Conservation (phyloP, 2,888 invertebrate species). For the Dysmachus trigonus region DNA sequence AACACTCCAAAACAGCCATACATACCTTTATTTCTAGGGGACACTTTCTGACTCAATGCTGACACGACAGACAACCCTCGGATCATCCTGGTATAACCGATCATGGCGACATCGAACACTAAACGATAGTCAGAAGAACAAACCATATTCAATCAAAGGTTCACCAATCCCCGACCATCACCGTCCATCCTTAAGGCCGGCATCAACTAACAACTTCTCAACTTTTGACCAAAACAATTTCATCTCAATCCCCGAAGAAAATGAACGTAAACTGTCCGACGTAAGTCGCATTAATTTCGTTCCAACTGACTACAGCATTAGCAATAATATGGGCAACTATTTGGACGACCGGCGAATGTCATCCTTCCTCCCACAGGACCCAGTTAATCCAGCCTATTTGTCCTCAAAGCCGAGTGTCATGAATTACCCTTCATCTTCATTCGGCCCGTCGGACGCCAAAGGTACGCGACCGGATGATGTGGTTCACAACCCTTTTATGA, state of each 20-base stretch:
- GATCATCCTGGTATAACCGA: conserved; percentile 19
- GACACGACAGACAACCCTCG: not conserved
- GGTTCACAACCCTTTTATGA: not conserved
- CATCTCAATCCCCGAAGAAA: not conserved
- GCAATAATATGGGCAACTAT: not conserved
- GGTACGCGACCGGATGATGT: not conserved
- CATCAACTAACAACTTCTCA: not conserved
- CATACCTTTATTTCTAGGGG: not conserved
- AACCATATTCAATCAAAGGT: not conserved
- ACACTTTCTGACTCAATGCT: not conserved
- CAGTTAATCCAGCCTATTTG: not conserved
- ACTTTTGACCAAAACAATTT: not conserved
- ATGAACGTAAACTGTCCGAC: not conserved
- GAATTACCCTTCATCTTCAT: not conserved
- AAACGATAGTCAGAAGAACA: not conserved
- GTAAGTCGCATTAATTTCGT: not conserved
- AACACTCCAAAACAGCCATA: not conserved
- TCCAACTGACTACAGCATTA: not conserved
- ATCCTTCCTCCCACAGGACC: not conserved
- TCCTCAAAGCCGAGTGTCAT: not conserved
- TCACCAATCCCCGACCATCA: not conserved
- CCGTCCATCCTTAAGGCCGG: not conserved
- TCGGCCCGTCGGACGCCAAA: not conserved
- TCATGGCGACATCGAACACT: not conserved
- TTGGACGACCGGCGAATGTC: not conserved